Evolutionary conservation across 1,140 invertebrate species (phyloP).

Genomic region (Anoplolepis gracilipes): DNA sequence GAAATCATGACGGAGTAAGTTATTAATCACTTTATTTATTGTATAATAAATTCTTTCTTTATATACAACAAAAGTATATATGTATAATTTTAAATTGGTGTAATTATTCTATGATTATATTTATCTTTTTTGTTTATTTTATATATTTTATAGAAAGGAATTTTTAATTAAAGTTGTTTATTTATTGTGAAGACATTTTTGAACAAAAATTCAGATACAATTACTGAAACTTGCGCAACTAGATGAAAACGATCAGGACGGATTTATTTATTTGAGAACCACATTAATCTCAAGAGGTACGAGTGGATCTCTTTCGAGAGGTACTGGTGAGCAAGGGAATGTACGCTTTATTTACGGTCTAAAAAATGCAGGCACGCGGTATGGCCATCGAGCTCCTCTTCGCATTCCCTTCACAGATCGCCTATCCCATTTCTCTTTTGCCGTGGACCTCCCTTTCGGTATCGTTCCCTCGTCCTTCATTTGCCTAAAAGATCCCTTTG

Average conservation of each 20-base stretch:
- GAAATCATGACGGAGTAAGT: background rate
- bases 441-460: conserved; percentile 61
- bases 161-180: background rate
- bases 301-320: conserved; percentile 66
- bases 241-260: conserved; percentile 53
- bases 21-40: background rate
- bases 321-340: conserved; percentile 27
- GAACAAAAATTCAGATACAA: background rate
- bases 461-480: conserved; percentile 74
- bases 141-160: background rate
- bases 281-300: conserved; percentile 45
- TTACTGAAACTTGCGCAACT: conserved; percentile 21
- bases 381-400: conserved; percentile 64
- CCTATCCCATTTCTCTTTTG: conserved; percentile 75
- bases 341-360: conserved; percentile 73
- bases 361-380: conserved; percentile 71
- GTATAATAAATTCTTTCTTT: background rate
- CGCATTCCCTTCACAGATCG: conserved; percentile 43
- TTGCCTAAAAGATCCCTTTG: conserved; percentile 77
- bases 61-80: background rate
- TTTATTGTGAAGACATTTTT: background rate
- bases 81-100: background rate
- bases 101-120: background rate
- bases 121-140: background rate
- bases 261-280: conserved; percentile 70